Percentiles rank a stretch among this genome's conserved stretches.
Conservation (phyloP, 2,888 invertebrate species). For the Plutella xylostella region DNA sequence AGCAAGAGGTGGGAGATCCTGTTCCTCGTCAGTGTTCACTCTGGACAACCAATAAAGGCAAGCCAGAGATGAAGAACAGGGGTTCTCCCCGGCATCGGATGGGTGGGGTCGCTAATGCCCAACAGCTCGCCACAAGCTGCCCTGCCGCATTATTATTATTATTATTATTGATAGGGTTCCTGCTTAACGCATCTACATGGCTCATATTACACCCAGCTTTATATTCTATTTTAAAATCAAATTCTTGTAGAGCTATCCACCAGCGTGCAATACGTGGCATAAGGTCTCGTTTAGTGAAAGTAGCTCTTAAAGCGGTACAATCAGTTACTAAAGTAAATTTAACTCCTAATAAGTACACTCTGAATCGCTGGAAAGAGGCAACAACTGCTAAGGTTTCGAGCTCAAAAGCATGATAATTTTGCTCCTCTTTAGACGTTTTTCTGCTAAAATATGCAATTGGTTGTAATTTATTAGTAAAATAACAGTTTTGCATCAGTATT, state of each 20-base stretch:
- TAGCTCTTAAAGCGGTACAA: neutral
- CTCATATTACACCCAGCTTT: conserved; percentile 17
- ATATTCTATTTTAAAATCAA: conserved; percentile 7
- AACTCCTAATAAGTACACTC: conserved; percentile 2
- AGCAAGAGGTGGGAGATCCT: too few relatives aligned
- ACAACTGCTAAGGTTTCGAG: conserved; percentile 4
- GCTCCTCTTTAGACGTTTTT: conserved; percentile 17
- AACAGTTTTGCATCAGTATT: neutral
- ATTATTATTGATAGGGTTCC: too few relatives aligned
- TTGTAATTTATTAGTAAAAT: neutral
- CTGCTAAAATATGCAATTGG: conserved; percentile 21
- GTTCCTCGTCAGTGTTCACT: too few relatives aligned
- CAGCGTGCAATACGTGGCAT: neutral
- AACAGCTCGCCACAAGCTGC: too few relatives aligned
- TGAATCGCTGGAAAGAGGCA: neutral
- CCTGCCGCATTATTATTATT: too few relatives aligned
- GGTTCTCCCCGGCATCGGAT: too few relatives aligned
- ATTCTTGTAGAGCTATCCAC: neutral
- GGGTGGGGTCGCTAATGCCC: too few relatives aligned
- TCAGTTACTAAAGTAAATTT: conserved; percentile 19
- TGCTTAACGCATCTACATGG: too few relatives aligned
- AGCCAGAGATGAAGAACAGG: too few relatives aligned
- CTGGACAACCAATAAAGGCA: too few relatives aligned
- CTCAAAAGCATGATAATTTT: conserved; percentile 11
- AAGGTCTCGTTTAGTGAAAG: neutral